phyloP scores from a whole-genome alignment of 92 coral and sea anemone genomes.

The Paramuricea clavata region DNA sequence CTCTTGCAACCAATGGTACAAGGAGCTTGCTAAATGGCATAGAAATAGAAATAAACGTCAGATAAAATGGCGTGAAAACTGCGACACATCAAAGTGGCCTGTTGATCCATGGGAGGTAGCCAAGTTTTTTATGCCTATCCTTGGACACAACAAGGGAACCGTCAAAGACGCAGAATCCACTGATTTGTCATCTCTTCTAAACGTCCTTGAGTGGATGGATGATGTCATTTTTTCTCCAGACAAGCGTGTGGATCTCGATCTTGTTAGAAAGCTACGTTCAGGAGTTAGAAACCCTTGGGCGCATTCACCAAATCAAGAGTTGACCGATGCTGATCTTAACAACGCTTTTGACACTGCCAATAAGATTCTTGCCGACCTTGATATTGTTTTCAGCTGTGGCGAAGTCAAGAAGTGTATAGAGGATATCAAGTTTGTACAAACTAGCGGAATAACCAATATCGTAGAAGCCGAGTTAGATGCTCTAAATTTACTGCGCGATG shows the following conservation, averaged over 20 bases:
- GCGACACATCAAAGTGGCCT: slow-evolving; percentile 35
- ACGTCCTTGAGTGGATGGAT: slow-evolving; percentile 47
- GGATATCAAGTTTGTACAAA: background rate
- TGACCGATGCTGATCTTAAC: slow-evolving; percentile 19
- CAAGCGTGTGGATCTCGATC: slow-evolving; percentile 1
- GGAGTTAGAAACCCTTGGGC: slow-evolving; percentile 57
- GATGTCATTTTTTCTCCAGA: slow-evolving; percentile 10
- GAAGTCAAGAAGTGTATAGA: background rate
- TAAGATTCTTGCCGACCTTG: slow-evolving; percentile 8
- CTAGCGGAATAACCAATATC: slow-evolving; percentile 31
- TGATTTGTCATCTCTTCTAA: slow-evolving; percentile 41
- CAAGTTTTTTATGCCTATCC: slow-evolving; percentile 56
- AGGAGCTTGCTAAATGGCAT: slow-evolving; percentile 6
- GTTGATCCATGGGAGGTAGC: slow-evolving; percentile 48
- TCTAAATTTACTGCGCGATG: background rate
- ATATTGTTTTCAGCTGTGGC: background rate
- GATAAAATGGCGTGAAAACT: no score
- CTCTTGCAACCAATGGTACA: slow-evolving; percentile 4
- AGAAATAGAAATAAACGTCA: background rate
- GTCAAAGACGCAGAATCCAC: slow-evolving; percentile 46
- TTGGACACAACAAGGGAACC: slow-evolving; percentile 37
- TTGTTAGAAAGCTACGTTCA: slow-evolving; percentile 34
- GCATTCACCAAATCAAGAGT: slow-evolving; percentile 37
- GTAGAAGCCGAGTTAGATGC: slow-evolving; percentile 13
- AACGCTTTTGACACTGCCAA: slow-evolving; percentile 19